These are phyloP conservation scores for Ciona savignyi DNA, from an alignment of 23 tunicate genomes.

Conservation along the genomic window DNA sequence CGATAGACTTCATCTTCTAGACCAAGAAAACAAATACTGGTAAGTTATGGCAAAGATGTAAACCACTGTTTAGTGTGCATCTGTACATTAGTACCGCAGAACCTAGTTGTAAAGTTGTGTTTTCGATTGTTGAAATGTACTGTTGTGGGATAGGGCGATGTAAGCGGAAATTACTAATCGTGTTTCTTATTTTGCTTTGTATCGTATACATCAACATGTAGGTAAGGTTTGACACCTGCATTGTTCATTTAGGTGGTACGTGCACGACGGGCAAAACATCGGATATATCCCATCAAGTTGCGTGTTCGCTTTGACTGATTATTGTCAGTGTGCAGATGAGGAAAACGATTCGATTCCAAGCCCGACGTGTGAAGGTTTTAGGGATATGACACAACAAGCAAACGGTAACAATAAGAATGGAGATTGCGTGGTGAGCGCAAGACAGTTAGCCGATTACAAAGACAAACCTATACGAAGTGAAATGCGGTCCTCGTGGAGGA, in stretches of 20 bases:
- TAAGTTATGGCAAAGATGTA: too few relatives aligned
- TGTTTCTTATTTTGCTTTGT: not conserved
- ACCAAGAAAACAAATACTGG: not conserved
- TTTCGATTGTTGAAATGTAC: too few relatives aligned
- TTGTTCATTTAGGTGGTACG: not conserved
- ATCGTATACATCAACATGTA: not conserved
- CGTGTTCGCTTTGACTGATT: not conserved
- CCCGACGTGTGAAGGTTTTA: not conserved
- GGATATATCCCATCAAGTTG: not conserved
- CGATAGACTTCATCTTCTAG: not conserved
- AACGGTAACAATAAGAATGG: not conserved
- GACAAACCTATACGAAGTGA: not conserved
- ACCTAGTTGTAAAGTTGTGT: too few relatives aligned
- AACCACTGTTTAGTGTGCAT: too few relatives aligned
- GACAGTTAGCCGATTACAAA: not conserved
- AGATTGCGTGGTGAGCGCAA: not conserved
- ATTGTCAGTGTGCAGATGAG: not conserved
- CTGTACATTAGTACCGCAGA: too few relatives aligned
- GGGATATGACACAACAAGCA: not conserved
- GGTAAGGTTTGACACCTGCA: not conserved
- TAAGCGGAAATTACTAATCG: not conserved
- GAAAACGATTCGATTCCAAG: not conserved
- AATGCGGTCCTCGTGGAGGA: not conserved
- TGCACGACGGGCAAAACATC: not conserved
- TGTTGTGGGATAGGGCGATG: too few relatives aligned